These are phyloP conservation scores for Zele albiditarsus DNA, from an alignment of 2,888 invertebrate species.

Conservation along the genomic window DNA sequence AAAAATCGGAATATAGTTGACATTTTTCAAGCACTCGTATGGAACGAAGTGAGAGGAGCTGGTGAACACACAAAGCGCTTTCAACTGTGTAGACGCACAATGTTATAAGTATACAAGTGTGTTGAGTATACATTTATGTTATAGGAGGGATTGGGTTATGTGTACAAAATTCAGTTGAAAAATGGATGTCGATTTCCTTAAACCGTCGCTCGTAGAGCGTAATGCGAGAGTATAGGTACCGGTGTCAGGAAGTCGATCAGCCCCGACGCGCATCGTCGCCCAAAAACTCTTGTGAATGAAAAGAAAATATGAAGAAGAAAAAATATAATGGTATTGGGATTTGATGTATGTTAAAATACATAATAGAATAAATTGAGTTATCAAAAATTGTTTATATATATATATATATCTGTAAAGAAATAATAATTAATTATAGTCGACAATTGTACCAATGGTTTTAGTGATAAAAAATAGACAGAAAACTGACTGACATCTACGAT, in stretches of 20 bases:
- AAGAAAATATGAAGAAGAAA: neutral
- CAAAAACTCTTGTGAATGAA: slow-evolving; percentile 17
- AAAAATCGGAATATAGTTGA: slow-evolving; percentile 28
- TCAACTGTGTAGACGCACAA: slow-evolving; percentile 1
- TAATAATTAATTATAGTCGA: neutral
- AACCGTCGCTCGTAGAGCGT: slow-evolving; percentile 54
- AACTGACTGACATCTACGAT: too few species aligned
- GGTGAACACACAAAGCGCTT: slow-evolving; percentile 23
- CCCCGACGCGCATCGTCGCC: slow-evolving; percentile 47
- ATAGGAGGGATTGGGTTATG: slow-evolving; percentile 19
- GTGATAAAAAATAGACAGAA: too few species aligned
- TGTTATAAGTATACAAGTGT: slow-evolving; percentile 20
- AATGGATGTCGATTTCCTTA: slow-evolving; percentile 63
- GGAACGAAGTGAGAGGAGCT: slow-evolving; percentile 56
- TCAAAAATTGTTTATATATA: neutral
- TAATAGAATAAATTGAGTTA: neutral
- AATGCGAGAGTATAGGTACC: slow-evolving; percentile 51
- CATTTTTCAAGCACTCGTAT: slow-evolving; percentile 69
- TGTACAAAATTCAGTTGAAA: slow-evolving; percentile 44
- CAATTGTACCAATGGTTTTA: too few species aligned
- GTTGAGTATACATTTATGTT: neutral
- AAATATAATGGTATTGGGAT: neutral
- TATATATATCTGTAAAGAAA: neutral
- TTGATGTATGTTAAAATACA: neutral
- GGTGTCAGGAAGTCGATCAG: slow-evolving; percentile 42